Conservation (phyloP, 1,140 invertebrate species). For the Danaus melanippus region DNA sequence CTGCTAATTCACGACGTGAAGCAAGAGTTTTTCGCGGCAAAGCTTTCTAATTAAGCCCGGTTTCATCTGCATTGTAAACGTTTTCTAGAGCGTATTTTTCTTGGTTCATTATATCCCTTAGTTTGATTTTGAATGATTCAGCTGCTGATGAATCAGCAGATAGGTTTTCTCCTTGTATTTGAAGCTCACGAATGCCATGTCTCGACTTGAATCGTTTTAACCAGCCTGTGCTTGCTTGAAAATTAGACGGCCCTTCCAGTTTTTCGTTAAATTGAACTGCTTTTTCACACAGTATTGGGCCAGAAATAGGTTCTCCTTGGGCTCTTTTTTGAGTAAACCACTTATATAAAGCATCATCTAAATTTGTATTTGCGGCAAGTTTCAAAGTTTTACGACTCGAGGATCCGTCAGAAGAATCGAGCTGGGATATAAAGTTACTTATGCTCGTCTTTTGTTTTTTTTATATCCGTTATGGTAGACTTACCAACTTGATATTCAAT, state of each 20-base stretch:
- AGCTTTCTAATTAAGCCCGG: slow-evolving; percentile 51
- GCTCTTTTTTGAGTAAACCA: slow-evolving; percentile 30
- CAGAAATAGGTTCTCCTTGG: slow-evolving; percentile 29
- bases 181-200: slow-evolving; percentile 29
- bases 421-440: slow-evolving; percentile 18
- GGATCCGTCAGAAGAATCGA: slow-evolving; percentile 29
- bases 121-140: slow-evolving; percentile 25
- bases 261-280: slow-evolving; percentile 27
- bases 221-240: slow-evolving; percentile 30
- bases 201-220: slow-evolving; percentile 28
- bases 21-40: slow-evolving; percentile 43
- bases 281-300: slow-evolving; percentile 28
- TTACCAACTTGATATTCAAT: slow-evolving; percentile 16
- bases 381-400: slow-evolving; percentile 29
- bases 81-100: slow-evolving; percentile 22
- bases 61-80: slow-evolving; percentile 58
- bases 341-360: slow-evolving; percentile 29
- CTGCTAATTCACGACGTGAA: slow-evolving; percentile 37
- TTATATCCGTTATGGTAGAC: slow-evolving; percentile 25
- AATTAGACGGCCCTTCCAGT: slow-evolving; percentile 26
- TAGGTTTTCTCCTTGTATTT: slow-evolving; percentile 27
- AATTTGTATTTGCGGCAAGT: slow-evolving; percentile 26
- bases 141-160: slow-evolving; percentile 24
- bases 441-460: slow-evolving; percentile 25
- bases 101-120: slow-evolving; percentile 21